Conservation (phyloP, 2,888 invertebrate species). For the Parascotia fuliginaria region DNA sequence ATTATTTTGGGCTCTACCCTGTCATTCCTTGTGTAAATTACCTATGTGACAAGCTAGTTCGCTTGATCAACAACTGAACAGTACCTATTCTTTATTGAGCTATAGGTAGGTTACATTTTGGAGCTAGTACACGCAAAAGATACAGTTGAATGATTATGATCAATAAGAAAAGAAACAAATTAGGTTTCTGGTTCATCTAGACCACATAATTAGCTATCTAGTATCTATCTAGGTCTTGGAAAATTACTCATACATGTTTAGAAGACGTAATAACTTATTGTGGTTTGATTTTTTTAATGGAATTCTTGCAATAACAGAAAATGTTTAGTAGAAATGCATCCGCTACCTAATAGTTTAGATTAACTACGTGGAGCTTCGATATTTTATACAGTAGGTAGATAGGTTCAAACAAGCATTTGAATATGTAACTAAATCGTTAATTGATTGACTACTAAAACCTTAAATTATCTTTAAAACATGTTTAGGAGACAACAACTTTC, state of each 20-base stretch:
- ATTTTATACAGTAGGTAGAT: too few species aligned
- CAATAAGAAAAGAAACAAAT: constrained; percentile 12
- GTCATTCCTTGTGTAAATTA: too few species aligned
- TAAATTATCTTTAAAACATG: too few species aligned
- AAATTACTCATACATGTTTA: not conserved
- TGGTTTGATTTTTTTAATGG: not conserved
- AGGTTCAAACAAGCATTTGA: too few species aligned
- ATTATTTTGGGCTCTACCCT: too few species aligned
- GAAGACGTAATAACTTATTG: not conserved
- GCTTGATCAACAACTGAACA: too few species aligned
- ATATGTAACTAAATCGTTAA: too few species aligned
- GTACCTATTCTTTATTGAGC: too few species aligned
- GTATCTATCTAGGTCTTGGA: not conserved
- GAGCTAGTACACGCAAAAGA: constrained; percentile 20
- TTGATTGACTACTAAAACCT: too few species aligned
- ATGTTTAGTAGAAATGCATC: not conserved
- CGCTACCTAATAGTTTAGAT: not conserved
- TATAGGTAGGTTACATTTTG: not conserved
- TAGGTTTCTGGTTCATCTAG: constrained; percentile 18
- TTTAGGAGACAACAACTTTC: too few species aligned
- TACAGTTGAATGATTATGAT: constrained; percentile 16
- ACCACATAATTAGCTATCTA: not conserved
- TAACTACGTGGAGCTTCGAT: not conserved
- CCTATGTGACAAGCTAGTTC: too few species aligned
- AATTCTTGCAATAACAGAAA: not conserved